phyloP scores from a whole-genome alignment of 2,113 vertebrate species.

The Passer montanus region DNA sequence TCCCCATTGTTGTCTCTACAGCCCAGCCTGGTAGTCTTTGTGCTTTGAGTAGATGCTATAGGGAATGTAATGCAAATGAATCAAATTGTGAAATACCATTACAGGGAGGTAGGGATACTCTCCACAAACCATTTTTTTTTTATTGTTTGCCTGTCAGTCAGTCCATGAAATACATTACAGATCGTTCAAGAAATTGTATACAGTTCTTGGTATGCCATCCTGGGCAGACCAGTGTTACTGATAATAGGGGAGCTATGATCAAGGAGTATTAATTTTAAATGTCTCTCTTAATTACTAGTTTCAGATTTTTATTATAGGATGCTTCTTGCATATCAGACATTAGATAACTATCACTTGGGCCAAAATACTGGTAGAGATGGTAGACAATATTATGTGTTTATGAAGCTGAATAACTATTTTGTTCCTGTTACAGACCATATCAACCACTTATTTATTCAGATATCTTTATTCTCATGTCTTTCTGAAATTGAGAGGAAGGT shows the following conservation, averaged over 20 bases:
- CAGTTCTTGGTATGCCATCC: neutral
- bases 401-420: neutral
- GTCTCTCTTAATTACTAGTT: constrained; percentile 3
- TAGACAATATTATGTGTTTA: neutral
- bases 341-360: neutral
- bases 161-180: neutral
- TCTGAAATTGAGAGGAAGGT: neutral
- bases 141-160: neutral
- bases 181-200: neutral
- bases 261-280: neutral
- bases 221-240: neutral
- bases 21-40: neutral
- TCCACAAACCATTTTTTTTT: neutral
- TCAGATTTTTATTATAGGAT: neutral
- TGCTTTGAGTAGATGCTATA: neutral
- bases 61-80: neutral
- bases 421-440: neutral
- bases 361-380: neutral
- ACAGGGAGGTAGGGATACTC: neutral
- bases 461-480: neutral
- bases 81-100: neutral
- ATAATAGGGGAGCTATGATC: neutral
- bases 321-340: neutral
- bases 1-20: constrained; percentile 3
- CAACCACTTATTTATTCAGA: neutral